A percentile compares a stretch with the other conserved stretches of the same genome.
Evolutionary conservation across 2,888 invertebrate species (phyloP).

Genomic region (Folsomia manolachei): DNA sequence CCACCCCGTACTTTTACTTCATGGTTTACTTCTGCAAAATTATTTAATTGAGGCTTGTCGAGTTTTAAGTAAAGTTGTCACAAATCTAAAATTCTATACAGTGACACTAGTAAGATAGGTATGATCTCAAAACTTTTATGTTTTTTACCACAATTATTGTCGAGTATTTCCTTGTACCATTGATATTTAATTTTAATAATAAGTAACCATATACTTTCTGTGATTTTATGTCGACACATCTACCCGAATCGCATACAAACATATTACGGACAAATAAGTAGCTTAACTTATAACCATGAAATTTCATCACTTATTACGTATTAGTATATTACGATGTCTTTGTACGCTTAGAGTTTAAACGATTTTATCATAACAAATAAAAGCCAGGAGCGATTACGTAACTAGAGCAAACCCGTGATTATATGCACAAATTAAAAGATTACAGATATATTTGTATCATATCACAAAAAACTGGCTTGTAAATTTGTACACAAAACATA

Average conservation of each 20-base stretch:
- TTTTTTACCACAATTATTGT: neutral
- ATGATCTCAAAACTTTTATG: slow-evolving; percentile 1
- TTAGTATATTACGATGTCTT: no score
- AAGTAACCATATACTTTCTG: slow-evolving; percentile 20
- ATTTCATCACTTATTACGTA: no score
- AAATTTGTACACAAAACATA: neutral
- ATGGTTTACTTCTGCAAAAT: slow-evolving; percentile 45
- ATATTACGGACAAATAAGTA: no score
- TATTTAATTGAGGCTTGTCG: slow-evolving; percentile 33
- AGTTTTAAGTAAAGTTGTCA: neutral
- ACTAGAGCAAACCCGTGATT: neutral
- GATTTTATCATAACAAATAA: slow-evolving; percentile 1
- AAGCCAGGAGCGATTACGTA: neutral
- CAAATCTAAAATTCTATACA: neutral
- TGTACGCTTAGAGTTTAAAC: no score
- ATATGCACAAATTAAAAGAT: neutral
- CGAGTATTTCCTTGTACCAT: neutral
- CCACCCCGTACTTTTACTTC: slow-evolving; percentile 38
- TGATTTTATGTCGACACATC: slow-evolving; percentile 9
- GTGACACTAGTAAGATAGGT: neutral
- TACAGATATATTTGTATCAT: neutral
- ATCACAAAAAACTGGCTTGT: neutral
- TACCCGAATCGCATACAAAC: neutral
- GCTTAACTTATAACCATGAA: no score
- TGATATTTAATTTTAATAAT: slow-evolving; percentile 15